Conservation (phyloP, 2,113 vertebrate species). For the Mesitornis unicolor region DNA sequence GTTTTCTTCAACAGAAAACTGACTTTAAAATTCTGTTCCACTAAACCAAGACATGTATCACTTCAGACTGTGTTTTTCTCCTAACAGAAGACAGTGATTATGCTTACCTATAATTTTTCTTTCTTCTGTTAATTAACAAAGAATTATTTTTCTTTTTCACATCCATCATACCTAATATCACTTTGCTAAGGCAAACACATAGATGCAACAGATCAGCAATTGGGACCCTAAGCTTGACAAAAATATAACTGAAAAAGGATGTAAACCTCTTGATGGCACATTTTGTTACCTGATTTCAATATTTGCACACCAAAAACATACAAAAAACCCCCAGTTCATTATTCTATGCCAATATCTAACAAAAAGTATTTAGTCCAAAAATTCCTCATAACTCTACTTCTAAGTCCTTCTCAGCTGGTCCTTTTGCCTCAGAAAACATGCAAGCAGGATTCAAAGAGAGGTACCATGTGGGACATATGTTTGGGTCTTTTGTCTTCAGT, state of each 20-base stretch:
- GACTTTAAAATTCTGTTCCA: no score
- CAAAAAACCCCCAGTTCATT: not conserved
- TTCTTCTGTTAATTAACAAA: not conserved
- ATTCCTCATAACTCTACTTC: not conserved
- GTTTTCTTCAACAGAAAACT: no score
- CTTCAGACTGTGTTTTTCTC: not conserved
- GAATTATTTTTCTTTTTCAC: not conserved
- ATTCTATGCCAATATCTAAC: not conserved
- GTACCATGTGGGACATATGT: rapidly evolving
- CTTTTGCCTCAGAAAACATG: rapidly evolving
- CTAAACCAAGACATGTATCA: no score
- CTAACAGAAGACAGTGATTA: not conserved
- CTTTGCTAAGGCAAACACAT: not conserved
- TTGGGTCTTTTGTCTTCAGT: not conserved
- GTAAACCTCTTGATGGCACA: rapidly evolving
- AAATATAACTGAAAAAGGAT: not conserved
- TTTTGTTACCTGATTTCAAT: not conserved
- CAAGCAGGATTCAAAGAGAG: not conserved
- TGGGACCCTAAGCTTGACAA: not conserved
- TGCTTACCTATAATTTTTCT: not conserved
- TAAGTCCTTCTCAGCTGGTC: not conserved
- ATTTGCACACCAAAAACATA: not conserved
- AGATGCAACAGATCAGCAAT: not conserved
- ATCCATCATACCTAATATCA: not conserved
- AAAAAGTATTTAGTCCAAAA: not conserved